Base-by-base conservation (phyloP, 2,797 vertebrate species). In the Acipenser transmontanus region DNA sequence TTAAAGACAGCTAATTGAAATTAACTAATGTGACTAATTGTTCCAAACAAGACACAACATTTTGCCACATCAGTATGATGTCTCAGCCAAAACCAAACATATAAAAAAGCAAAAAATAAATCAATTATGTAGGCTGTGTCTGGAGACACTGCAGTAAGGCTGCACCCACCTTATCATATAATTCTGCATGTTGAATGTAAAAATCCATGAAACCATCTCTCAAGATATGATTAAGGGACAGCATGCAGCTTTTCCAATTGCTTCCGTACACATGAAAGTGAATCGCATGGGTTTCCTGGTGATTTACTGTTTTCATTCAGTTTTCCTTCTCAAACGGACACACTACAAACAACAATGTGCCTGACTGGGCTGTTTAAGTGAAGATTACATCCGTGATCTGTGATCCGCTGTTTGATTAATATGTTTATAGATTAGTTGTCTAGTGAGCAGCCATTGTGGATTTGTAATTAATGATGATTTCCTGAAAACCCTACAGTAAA, bases 281-380 rank as follows among this genome's bases (percentile, higher is more conserved):
- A 80, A 80, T 74, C 77, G 78, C 76, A 77, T 83, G 83, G 85
- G 84, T 84, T 85, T 79, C 79, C 71, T 71, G 70, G 75, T 86
- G 85, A 88, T 17, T 17, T 17, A 17, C 17, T 17, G 17, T 17
- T 89, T 88, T 86, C 84, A 87, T 88, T 88, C 88, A 87, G 82
- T 79, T 87, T 88, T 88, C 88, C 86, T 88, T 88, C 85, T 85
- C 77, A 80, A 86, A 85, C 80, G 81, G 80, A 78, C 84, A 82
- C 81, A 80, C 78, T 70, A 87, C 86, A 89, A 87, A 89, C 85
- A 88, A 87, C 84, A 77, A 76, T 54, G 75, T 82, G 88, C 88
- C 87, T 88, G 87, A 85, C 87, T 73, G 77, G 87, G 88, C 84
- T 89, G 83, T 84, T 83, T 84, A 89, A 63, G 74, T 64, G 70